A percentile compares a stretch with the other conserved stretches of the same genome.
These are phyloP conservation scores for Microcebus griseorufus DNA, from an alignment of 2,113 vertebrate species.

Conservation along the genomic window DNA sequence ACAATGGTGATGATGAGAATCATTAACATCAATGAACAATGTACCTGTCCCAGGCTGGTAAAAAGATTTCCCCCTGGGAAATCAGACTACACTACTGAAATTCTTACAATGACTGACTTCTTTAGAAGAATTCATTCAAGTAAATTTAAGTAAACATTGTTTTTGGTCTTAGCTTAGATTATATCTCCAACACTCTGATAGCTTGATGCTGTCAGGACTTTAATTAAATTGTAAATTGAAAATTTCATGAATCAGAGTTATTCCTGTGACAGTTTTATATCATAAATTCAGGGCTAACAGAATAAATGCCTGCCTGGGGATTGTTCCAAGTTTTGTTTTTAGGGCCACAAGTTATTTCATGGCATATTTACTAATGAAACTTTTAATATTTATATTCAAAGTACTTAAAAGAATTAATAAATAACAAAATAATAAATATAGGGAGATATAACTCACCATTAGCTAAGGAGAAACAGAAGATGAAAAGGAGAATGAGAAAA, in stretches of 20 bases:
- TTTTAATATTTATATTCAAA: not conserved
- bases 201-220: not conserved
- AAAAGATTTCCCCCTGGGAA: not conserved
- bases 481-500: not conserved
- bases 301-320: not conserved
- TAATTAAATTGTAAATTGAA: not conserved
- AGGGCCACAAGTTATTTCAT: not conserved
- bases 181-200: not conserved
- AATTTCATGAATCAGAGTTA: not conserved
- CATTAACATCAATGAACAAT: not conserved
- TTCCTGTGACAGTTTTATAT: constrained; percentile 6
- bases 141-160: constrained; percentile 35
- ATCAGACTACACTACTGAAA: not conserved
- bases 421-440: not conserved
- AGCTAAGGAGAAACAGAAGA: not conserved
- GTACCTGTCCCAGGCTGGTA: not conserved
- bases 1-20: not conserved
- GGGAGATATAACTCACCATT: not conserved
- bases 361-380: not conserved
- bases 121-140: not conserved
- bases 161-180: constrained; percentile 5
- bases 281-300: not conserved
- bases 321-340: not conserved
- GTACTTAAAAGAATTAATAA: not conserved
- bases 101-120: not conserved